Base-by-base conservation (phyloP, 2,888 invertebrate genomes). In the Meliscaeva auricollis region DNA sequence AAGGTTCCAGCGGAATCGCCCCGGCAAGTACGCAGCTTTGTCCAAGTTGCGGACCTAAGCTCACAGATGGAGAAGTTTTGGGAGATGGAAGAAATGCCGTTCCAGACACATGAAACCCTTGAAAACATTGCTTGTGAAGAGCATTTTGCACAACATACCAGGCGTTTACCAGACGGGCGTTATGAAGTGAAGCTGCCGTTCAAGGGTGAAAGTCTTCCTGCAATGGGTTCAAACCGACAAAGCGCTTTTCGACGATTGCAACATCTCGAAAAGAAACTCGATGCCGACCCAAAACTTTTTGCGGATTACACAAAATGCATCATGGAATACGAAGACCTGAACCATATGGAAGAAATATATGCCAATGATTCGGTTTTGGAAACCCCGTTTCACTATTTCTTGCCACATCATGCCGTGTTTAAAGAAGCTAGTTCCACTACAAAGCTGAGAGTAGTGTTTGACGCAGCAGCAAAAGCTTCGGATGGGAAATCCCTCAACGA, bases 401-500 rank as follows among this genome's bases (percentile, higher is more conserved):
- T 54, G 0, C 82, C 87, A 11, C 80, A 84, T 26, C 84, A 84
- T 11, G 30, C 52, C 48, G 77, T 82, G 1, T 17, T 87, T 13
- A 64, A 74, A 8, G 72, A 79, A 26, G 70, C 83, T 2, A 80
- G 77, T 15, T 62, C 77, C 0, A 79, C 66, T 13, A 87, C 81
- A 0, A 87, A 87, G 26, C 58, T 87, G 20, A 62, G 87, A 11
- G 78, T 87, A 1, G 87, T 87, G 0, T 87, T 85, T 35, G 81
- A 87, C 26, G 68, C 68, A 4, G 35, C 75, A 0, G 20, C 46
- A 22, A 87, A 76, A 22, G 79, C 87, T 20, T 69, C 72, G 17
- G 70, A 72, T 52, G 87, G 87, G 4, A 38, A 74, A 11, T 87
- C 87, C 3, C 35, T 87, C 0, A 85, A 87, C n/a, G 87, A 87